Percentiles rank a stretch among this genome's conserved stretches.
Conservation (phyloP, 2,113 vertebrate genomes). For the Astur gentilis region DNA sequence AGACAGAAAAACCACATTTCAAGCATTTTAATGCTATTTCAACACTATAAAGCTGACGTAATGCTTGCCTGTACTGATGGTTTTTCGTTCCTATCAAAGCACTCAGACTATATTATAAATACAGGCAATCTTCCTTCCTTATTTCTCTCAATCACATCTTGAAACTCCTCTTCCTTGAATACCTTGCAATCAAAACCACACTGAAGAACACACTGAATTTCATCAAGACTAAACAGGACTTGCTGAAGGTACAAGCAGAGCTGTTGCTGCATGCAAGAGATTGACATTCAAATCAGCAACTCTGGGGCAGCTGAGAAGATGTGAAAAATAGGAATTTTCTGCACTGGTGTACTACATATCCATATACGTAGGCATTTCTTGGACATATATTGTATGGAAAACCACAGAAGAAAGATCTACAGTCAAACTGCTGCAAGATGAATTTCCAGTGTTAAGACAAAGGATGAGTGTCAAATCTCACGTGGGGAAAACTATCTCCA, state of each 20-base stretch:
- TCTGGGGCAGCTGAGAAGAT: background rate
- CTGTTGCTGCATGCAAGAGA: background rate
- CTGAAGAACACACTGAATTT: background rate
- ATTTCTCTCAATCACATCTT: background rate
- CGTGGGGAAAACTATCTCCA: background rate
- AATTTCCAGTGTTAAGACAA: background rate
- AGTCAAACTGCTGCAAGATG: background rate
- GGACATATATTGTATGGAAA: background rate
- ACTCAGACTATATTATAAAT: background rate
- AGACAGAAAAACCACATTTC: background rate
- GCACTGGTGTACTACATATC: background rate
- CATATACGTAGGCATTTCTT: background rate
- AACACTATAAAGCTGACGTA: background rate
- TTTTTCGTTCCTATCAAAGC: background rate
- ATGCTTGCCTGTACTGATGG: background rate
- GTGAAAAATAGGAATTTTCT: background rate
- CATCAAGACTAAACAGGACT: background rate
- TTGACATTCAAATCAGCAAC: background rate
- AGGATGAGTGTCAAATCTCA: background rate
- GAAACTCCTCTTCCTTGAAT: background rate
- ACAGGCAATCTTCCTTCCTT: background rate
- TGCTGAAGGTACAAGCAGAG: background rate
- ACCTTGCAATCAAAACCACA: background rate
- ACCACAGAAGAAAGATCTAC: background rate
- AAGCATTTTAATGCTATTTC: background rate